Base-by-base conservation (phyloP, 2,888 invertebrate genomes). In the Drosophila buzzatii region DNA sequence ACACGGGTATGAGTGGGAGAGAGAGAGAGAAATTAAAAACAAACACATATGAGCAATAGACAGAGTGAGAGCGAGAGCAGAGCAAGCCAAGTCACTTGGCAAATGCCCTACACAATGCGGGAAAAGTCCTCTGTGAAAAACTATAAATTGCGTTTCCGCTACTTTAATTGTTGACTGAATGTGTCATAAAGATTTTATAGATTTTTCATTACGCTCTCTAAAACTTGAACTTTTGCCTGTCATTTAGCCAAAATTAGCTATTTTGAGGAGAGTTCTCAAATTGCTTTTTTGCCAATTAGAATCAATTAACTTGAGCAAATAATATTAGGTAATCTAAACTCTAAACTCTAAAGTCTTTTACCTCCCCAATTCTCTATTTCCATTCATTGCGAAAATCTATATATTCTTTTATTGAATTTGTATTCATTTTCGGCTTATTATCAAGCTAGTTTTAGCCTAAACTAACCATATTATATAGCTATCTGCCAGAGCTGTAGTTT, bases 91-190 rank as follows among this genome's bases (percentile, higher is more conserved):
- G 14, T 35, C 53, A 71, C 57, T 49, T 10, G 14, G 0, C 16
- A 18, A 60, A 53, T 71, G 65, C 72, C 14, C 77, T 60, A 37
- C 41, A 37, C 16, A 37, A 16, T 37, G 2, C 16, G 2, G 3
- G 1, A 4, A 8, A n/a, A n/a, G 27, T 27, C 27, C 23, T 23
- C 4, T 10, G 1, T 9, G 33, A 35, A 14, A 12, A 51, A 51
- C 51, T 51, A 33, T 1, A 20, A 14, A 18, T 18, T 18, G 3
- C 7, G 6, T 18, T 33, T 49, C 8, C 16, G n/a, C 6, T 20
- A 16, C 35, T 23, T 39, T 20, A 51, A 51, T 4, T 51, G 31
- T 1, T 7, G 10, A 7, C 12, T 20, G 20, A 1, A 12, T n/a
- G 31, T 10, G 27, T n/a, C n/a, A n/a, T 9, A 14, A 51, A 33